Evolutionary conservation across 1,140 invertebrate genomes (phyloP).

Genomic region (Dysdera silvatica): DNA sequence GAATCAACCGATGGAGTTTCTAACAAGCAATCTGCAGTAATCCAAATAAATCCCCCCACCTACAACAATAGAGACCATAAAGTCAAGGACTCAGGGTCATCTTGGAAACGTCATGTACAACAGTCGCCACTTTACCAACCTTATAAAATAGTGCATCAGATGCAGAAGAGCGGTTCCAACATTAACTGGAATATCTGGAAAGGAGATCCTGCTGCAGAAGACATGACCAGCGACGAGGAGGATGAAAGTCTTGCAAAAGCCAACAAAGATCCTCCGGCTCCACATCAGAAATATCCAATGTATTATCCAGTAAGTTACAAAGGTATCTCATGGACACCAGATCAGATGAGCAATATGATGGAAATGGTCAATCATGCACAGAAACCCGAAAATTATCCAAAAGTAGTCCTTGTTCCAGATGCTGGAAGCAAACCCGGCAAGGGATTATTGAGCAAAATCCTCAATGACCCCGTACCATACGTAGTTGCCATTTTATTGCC

Average conservation of each 20-base stretch:
- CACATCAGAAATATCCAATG: constrained; percentile 7
- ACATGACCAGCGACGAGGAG: too few relatives aligned
- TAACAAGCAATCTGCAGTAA: too few relatives aligned
- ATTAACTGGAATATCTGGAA: constrained; percentile 25
- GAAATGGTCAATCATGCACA: constrained; percentile 13
- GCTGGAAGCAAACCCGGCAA: not conserved
- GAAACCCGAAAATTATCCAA: too few relatives aligned
- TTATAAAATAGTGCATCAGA: too few relatives aligned
- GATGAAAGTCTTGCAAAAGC: not conserved
- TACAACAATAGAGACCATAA: too few relatives aligned
- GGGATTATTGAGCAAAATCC: constrained; percentile 4
- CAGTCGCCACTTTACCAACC: too few relatives aligned
- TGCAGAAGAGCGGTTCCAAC: constrained; percentile 15
- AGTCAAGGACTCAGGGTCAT: too few relatives aligned
- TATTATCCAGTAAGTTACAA: not conserved
- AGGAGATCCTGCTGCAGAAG: constrained; percentile 1
- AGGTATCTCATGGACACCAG: constrained; percentile 10
- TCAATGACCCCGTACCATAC: not conserved
- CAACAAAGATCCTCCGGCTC: not conserved
- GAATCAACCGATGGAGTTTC: too few relatives aligned
- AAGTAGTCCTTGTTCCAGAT: too few relatives aligned
- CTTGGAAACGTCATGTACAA: too few relatives aligned
- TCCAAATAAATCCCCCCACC: too few relatives aligned
- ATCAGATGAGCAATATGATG: constrained; percentile 11
- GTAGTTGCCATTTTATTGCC: constrained; percentile 11